Percentiles rank a stretch among this genome's conserved stretches.
These are phyloP conservation scores for Choristoneura fumiferana DNA, from an alignment of 1,140 invertebrate genomes.

Conservation along the genomic window DNA sequence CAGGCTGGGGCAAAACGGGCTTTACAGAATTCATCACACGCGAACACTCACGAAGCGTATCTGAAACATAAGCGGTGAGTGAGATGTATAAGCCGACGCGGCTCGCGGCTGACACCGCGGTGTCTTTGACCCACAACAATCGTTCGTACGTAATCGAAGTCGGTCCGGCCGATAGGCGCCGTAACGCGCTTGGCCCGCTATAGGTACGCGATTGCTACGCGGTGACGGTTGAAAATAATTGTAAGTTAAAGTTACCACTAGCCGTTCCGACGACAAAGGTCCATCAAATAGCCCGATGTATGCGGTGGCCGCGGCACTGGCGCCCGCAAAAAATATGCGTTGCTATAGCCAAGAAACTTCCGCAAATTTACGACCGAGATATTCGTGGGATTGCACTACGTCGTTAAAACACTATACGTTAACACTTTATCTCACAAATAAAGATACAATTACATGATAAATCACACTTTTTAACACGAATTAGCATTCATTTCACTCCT, in stretches of 20 bases:
- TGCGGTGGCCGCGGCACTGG: slow-evolving; percentile 50
- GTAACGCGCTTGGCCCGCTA: slow-evolving; percentile 60
- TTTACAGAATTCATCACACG: slow-evolving; percentile 79
- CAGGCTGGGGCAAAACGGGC: slow-evolving; percentile 74
- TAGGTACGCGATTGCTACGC: slow-evolving; percentile 39
- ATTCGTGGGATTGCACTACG: slow-evolving; percentile 39
- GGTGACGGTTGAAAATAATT: slow-evolving; percentile 20
- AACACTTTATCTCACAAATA: slow-evolving; percentile 47
- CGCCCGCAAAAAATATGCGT: slow-evolving; percentile 75
- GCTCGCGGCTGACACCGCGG: slow-evolving; percentile 56
- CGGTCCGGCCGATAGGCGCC: slow-evolving; percentile 62
- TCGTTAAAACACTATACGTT: slow-evolving; percentile 33
- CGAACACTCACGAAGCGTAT: slow-evolving; percentile 27
- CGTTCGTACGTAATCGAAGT: slow-evolving; percentile 64
- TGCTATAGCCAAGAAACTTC: slow-evolving; percentile 72
- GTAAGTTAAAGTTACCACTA: slow-evolving; percentile 63
- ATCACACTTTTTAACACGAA: slow-evolving; percentile 61
- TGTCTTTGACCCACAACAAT: slow-evolving; percentile 78
- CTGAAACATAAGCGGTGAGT: slow-evolving; percentile 67
- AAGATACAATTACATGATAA: slow-evolving; percentile 55
- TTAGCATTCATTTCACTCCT: slow-evolving; percentile 53
- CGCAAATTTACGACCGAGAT: slow-evolving; percentile 56
- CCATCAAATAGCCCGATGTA: slow-evolving; percentile 48
- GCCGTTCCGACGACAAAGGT: slow-evolving; percentile 42
- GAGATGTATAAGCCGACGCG: slow-evolving; percentile 44